These are phyloP conservation scores for Felis chaus DNA, from an alignment of 2,113 vertebrate genomes.

Conservation along the genomic window DNA sequence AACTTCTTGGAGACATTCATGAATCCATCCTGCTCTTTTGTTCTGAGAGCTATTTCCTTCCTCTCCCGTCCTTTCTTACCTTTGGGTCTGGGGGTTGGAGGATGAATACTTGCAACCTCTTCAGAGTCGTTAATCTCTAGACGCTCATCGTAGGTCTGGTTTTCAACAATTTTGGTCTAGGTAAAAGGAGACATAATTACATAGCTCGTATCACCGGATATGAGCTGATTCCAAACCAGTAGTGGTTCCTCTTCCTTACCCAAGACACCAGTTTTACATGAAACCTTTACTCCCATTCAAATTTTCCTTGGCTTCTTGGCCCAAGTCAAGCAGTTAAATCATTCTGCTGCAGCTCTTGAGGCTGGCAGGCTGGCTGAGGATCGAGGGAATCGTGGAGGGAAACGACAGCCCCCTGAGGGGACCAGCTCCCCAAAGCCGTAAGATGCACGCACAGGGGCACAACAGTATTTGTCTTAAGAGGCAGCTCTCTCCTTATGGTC, in stretches of 20 bases:
- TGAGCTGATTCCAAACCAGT: neutral
- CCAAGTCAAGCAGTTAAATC: neutral
- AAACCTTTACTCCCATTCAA: neutral
- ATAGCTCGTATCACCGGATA: neutral
- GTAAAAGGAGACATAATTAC: neutral
- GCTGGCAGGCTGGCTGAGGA: neutral
- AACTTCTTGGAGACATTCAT: neutral
- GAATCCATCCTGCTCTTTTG: neutral
- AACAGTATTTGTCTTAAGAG: neutral
- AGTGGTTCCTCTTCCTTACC: neutral
- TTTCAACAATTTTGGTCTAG: constrained; percentile 85
- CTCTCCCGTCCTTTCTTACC: constrained; percentile 71
- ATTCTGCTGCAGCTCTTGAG: neutral
- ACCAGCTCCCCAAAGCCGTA: neutral
- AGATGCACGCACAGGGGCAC: neutral
- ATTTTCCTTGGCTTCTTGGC: neutral
- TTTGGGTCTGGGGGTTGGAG: constrained; percentile 80
- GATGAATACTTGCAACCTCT: constrained; percentile 86
- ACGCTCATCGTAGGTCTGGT: constrained; percentile 94
- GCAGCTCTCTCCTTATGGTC: neutral
- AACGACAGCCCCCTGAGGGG: neutral
- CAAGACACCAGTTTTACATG: neutral
- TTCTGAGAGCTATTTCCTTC: neutral
- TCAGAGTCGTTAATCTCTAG: constrained; percentile 91
- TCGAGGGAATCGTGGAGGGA: neutral